Percentiles rank a stretch among this genome's conserved stretches.
Evolutionary conservation across 1,140 invertebrate genomes (phyloP).

Genomic region (Pristionchus pacificus): DNA sequence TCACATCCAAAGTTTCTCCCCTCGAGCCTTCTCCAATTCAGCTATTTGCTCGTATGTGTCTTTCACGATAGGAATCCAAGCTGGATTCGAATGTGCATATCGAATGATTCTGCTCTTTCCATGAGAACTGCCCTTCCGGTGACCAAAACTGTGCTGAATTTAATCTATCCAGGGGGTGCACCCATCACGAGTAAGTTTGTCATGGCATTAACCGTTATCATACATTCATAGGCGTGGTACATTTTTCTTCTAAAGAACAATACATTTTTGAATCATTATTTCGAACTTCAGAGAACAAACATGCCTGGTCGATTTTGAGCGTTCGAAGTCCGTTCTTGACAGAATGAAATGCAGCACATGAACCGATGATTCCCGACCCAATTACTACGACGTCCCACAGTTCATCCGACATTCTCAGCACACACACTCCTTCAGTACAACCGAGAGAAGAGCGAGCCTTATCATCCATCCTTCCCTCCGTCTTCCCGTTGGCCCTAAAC

Average conservation of each 20-base stretch:
- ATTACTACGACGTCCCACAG: constrained; percentile 26
- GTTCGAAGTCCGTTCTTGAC: constrained; percentile 22
- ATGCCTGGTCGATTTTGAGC: constrained; percentile 22
- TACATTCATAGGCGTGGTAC: background rate
- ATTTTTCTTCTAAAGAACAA: background rate
- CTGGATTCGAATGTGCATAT: constrained; percentile 25
- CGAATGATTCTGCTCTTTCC: constrained; percentile 23
- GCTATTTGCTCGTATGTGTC: constrained; percentile 26
- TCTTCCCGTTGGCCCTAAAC: too few species aligned
- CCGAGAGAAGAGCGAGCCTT: too few species aligned
- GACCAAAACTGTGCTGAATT: constrained; percentile 23
- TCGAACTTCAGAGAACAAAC: background rate
- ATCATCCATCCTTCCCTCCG: too few species aligned
- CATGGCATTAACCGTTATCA: background rate
- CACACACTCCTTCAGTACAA: too few species aligned
- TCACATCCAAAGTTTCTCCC: constrained; percentile 25
- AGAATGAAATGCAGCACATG: constrained; percentile 27
- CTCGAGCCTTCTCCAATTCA: constrained; percentile 21
- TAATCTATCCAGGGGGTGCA: background rate
- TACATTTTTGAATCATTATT: background rate
- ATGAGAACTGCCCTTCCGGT: constrained; percentile 28
- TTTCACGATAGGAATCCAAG: constrained; percentile 18
- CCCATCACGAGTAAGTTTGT: background rate
- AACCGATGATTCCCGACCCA: constrained; percentile 30
- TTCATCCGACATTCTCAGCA: constrained; percentile 1